A percentile compares a stretch with the other conserved stretches of the same genome.
These are phyloP conservation scores for Cephalopterus ornatus DNA, from an alignment of 2,113 vertebrate species.

Conservation along the genomic window DNA sequence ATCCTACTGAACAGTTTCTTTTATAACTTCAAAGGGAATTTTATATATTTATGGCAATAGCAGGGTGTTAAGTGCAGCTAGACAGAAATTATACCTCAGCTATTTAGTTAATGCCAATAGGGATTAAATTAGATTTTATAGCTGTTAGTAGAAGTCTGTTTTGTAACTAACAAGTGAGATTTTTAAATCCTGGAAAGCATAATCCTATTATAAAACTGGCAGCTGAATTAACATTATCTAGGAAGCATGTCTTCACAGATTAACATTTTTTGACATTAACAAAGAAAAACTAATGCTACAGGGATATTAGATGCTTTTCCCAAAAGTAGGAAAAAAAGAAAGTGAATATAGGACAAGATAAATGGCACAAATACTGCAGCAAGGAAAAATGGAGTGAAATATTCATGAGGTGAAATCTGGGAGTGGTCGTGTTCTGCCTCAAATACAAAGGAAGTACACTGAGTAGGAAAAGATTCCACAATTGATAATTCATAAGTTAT, in stretches of 20 bases:
- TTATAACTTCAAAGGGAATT: conserved; percentile 78
- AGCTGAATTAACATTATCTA: conserved; percentile 77
- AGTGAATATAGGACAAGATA: conserved; percentile 59
- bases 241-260: conserved; percentile 75
- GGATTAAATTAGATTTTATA: conserved; percentile 83
- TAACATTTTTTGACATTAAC: conserved; percentile 74
- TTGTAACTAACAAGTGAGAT: conserved; percentile 79
- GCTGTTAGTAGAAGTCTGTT: conserved; percentile 76
- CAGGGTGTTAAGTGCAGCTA: conserved; percentile 75
- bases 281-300: conserved; percentile 75
- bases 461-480: neutral
- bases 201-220: conserved; percentile 82
- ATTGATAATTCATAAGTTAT: neutral
- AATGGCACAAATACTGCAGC: conserved; percentile 45
- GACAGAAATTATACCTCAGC: conserved; percentile 75
- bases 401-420: neutral
- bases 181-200: conserved; percentile 81
- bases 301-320: conserved; percentile 73
- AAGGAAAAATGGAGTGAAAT: conserved; percentile 13
- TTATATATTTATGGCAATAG: conserved; percentile 76
- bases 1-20: conserved; percentile 73
- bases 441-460: neutral
- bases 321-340: conserved; percentile 54
- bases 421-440: neutral
- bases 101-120: conserved; percentile 78